Base-by-base conservation (phyloP, 2,113 vertebrate genomes). In the Maccullochella peelii region DNA sequence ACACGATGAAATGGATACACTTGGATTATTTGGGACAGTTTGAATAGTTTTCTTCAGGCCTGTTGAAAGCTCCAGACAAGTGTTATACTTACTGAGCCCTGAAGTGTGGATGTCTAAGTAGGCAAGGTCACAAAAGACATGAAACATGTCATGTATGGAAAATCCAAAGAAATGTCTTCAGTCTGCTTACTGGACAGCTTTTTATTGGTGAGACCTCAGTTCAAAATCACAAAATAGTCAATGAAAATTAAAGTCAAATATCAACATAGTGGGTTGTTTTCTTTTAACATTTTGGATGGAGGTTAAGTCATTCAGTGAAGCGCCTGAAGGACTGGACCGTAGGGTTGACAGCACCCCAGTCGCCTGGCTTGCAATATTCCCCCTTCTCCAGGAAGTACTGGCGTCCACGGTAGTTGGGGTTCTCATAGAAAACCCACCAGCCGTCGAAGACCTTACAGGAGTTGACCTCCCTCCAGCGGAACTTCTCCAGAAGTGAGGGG, bases 311-410 rank as follows among this genome's bases (percentile, higher is more conserved):
- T 52, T 91, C 88, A 3, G 83, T 84, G 58, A 98, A 91, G 85
- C 94, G 95, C 78, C 95, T 96, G 93, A 98, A 97, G 75, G 97
- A 98, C 91, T 98, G 97, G 73, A 98, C 95, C 0, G 93, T 84
- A 0, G 97, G 94, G 50, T 95, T 95, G 6, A 87, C 88, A 0
- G 97, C 97, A 0, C 97, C 97, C 98, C 98, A 99, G 38, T 98
- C 97, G 0, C 94, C 93, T 0, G 96, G 96, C 80, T 97, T 98
- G 83, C 94, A 95, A 93, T 98, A 99, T 15, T 98, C 97, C 5
- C 97, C 98, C 90, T 97, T 97, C 91, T 97, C 96, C 94, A 99
- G 95, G 90, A 98, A 94, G 92, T 98, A 98, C 94, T 99, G 98
- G 77, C 96, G 93, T 30, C 97, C 97, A 0, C 94, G 96, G 94